phyloP scores from a whole-genome alignment of 92 coral and sea anemone genomes.

The Meandrina meandrites region DNA sequence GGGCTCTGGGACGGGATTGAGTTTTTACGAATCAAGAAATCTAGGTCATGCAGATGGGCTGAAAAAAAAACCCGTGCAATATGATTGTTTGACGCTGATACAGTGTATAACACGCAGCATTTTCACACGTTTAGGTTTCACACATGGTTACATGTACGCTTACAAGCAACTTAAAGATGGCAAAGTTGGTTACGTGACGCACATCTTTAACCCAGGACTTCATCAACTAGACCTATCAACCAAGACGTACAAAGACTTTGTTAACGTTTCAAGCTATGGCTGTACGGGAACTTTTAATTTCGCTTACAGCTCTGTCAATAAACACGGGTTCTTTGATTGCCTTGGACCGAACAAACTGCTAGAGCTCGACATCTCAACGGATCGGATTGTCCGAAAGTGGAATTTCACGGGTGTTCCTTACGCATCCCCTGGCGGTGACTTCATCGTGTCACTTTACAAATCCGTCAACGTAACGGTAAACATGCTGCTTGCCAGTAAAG shows the following conservation, averaged over 20 bases:
- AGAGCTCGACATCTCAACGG: slow-evolving; percentile 22
- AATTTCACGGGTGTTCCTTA: slow-evolving; percentile 43
- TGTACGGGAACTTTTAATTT: slow-evolving; percentile 57
- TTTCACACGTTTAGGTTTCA: slow-evolving; percentile 30
- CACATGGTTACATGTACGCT: slow-evolving; percentile 60
- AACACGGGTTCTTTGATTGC: slow-evolving; percentile 49
- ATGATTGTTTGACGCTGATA: too few species aligned
- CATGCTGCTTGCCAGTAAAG: slow-evolving; percentile 36
- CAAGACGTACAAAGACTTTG: slow-evolving; percentile 43
- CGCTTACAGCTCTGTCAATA: slow-evolving; percentile 54
- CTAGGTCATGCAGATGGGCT: too few species aligned
- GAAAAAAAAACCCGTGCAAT: too few species aligned
- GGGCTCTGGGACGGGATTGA: too few species aligned
- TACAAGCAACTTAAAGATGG: slow-evolving; percentile 43
- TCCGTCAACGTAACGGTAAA: slow-evolving; percentile 31
- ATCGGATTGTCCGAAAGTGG: slow-evolving; percentile 24
- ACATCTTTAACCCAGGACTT: slow-evolving; percentile 52
- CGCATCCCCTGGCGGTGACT: slow-evolving; percentile 58
- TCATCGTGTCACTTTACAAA: slow-evolving; percentile 37
- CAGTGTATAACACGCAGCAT: too few species aligned
- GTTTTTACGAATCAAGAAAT: too few species aligned
- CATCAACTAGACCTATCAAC: slow-evolving; percentile 46
- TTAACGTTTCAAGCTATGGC: slow-evolving; percentile 33
- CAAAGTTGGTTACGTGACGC: slow-evolving; percentile 51
- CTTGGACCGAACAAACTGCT: not conserved